Evolutionary conservation across 2,888 invertebrate genomes (phyloP), one percentile per base, ranked within the genome.

Genomic region (Tillus elongatus): DNA sequence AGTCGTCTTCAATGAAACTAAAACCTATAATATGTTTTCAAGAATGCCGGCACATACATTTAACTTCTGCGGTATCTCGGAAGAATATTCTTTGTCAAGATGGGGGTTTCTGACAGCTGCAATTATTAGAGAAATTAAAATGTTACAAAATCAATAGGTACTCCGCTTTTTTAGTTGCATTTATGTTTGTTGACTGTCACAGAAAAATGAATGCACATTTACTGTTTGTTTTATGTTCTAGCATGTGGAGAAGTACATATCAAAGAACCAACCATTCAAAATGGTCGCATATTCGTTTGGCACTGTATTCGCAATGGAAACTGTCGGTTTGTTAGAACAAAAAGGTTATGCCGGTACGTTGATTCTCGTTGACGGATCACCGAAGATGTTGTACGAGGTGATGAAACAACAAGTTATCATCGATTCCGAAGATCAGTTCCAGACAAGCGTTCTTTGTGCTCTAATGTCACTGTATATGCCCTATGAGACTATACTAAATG

Each of bases 261-360:
- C 70, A 0, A 74, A 71, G 1, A 67, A 68, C 1, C 68, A 74
- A 32, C 70, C 71, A 0, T 91, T 84, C 67, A 74, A 75, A 40
- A 58, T 96, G 1, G 73, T 85, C n/a, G 92, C 86, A 2, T 93
- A 96, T 68, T 95, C 95, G 9, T 93, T 79, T 56, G 96, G 96
- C 30, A 70, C 81, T 0, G 62, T 83, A 13, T 69, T 91, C 12
- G 81, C 83, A 0, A 63, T 92, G 37, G 86, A 91, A 58, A 66
- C 93, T 40, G 82, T 79, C 3, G 66, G 75, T 6, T 70, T 74
- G 52, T 66, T 93, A 24, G 88, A 89, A 61, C 66, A 63, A 4
- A 67, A 73, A 52, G 83, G 82, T 46, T 68, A 69, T 35, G 66
- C 56, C n/a, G 85, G 84, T 2, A 68, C 72, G 28, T 51, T 86